Evolutionary conservation across 30 jellyfish, hydroid and myxozoan genomes (phyloP), one percentile per base, ranked within the genome.

Genomic region (Aurelia sp.): DNA sequence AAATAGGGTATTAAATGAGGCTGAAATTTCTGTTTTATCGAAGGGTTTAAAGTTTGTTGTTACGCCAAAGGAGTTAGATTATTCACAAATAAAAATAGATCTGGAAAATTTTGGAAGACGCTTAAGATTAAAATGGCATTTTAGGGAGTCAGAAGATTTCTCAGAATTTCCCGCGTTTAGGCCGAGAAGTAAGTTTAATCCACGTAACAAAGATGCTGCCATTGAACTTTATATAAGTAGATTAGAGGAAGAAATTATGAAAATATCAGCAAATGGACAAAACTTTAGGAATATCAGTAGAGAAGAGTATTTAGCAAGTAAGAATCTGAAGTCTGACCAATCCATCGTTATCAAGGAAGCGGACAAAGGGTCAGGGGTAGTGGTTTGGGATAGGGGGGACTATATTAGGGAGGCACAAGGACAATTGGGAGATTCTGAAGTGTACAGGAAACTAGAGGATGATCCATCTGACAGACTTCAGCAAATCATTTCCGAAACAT

Each of bases 41-140:
- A 59, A 59, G 69, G 69, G 69, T 17, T 21, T 59, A 17, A n/a
- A 59, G 69, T 59, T 59, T 59, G 69, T 59, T 17, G 69, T 21
- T 6, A 59, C 69, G 0, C 11, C 69, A 17, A 59, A 59, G 12
- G 69, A 59, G 69, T 17, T 59, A 17, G 69, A 59, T 59, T 59
- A 59, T 59, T 37, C 48, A 37, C 48, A 37, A 37, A 37, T 37
- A 37, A 37, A 37, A 37, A 37, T 37, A 37, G 48, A 37, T 37
- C 9, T 37, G 48, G 48, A 37, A 37, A 37, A 37, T 37, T 37
- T 37, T 37, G 48, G 48, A 37, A 37, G 48, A 37, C 48, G 48
- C 48, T 6, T 37, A 37, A 37, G 48, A 37, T 6, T 37, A 3
- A 37, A 37, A 37, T 37, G 48, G 48, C 48, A 37, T 37, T 37